Evolutionary conservation across 2,888 invertebrate genomes (phyloP), one percentile per base, ranked within the genome.

Genomic region (Neelides folsomi): DNA sequence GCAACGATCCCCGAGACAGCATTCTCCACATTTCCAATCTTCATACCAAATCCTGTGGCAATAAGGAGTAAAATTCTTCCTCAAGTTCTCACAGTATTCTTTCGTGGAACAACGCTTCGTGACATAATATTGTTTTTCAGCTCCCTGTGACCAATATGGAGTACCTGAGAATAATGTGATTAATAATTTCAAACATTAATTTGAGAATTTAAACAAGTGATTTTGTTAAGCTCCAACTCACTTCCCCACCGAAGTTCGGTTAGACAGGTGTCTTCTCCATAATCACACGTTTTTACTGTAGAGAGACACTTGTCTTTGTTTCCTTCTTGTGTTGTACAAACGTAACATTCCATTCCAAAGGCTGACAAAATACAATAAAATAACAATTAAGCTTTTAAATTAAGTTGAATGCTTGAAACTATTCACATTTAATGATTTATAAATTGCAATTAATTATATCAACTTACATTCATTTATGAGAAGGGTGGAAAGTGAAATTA

Each of bases 1-100:
- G 72, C 94, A 95, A 50, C 88, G 78, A 71, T 95, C 94, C 47
- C 94, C 94, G 67, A 84, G 84, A 68, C 95, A 95, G 71, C 94
- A 95, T 69, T 94, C 92, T 0, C 87, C 83, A 72, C 94, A 95
- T 59, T 83, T 82, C 95, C 94, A 95, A 72, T 95, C 94, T 68
- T 89, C 83, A 67, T 93, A 95, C 92, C 88, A 88, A 65, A 92
- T 86, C 66, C 88, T 82, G 1, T 88, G 86, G 67, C 92, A 93
- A 54, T 80, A 76, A 7, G 77, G 78, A 82, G 83, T 86, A 65
- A 80, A 79, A 38, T 76, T 75, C 51, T 77, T 77, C 54, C 85
- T 77, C 48, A 79, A 79, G 54, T 75, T 74, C 19, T 83, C 81
- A 69, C 95, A 95, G 59, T 80, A 78, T 0, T 79, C 78, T 68